Conservation (phyloP, 2,888 invertebrate species). For the Mylabris sibirica region DNA sequence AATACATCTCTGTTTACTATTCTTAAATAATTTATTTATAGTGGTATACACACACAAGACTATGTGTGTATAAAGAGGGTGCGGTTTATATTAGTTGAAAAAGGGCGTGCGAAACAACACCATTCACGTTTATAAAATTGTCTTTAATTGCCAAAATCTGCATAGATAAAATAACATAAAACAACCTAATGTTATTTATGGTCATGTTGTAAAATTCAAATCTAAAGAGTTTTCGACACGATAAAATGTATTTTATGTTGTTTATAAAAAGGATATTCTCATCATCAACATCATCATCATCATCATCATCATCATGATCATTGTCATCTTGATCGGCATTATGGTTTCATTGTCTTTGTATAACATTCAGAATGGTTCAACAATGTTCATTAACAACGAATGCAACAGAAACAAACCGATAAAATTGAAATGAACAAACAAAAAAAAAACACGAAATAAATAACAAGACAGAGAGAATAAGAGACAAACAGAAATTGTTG, state of each 20-base stretch:
- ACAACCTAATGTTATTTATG: not conserved
- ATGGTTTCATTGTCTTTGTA: not conserved
- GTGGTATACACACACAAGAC: too few relatives aligned
- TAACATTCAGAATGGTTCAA: not conserved
- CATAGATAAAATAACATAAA: not conserved
- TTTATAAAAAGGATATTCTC: not conserved
- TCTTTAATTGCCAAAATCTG: slow-evolving; percentile 7
- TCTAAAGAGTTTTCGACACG: not conserved
- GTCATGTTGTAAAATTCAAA: not conserved
- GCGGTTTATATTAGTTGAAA: not conserved
- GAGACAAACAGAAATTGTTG: not conserved
- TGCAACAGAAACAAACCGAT: slow-evolving; percentile 33
- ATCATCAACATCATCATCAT: too few relatives aligned
- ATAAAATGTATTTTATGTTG: not conserved
- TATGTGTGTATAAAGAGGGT: not conserved
- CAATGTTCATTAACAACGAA: slow-evolving; percentile 37
- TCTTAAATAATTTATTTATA: slow-evolving; percentile 11
- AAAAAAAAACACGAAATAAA: not conserved
- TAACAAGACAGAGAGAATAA: too few relatives aligned
- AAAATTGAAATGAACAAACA: not conserved
- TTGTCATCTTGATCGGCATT: not conserved
- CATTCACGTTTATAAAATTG: not conserved
- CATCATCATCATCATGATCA: not conserved
- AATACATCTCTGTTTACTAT: slow-evolving; percentile 7
- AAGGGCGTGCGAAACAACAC: slow-evolving; percentile 2